These are phyloP conservation scores for Muscicapa striata DNA, from an alignment of 2,797 vertebrate genomes.

Conservation along the genomic window DNA sequence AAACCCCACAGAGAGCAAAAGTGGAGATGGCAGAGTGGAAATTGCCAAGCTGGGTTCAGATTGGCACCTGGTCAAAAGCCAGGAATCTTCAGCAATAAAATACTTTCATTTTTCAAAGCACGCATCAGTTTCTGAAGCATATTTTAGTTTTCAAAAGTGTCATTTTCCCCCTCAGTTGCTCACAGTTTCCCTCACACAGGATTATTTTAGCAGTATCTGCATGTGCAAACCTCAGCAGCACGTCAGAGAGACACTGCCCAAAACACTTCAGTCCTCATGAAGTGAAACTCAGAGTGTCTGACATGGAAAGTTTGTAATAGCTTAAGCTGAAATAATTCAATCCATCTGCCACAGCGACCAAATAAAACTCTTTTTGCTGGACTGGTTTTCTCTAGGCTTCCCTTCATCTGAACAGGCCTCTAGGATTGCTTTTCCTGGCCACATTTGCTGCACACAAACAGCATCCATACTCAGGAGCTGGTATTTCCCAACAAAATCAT, in stretches of 20 bases:
- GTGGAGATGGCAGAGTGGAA: neutral
- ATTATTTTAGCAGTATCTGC: slow-evolving; percentile 47
- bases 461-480: neutral
- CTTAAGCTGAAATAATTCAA: slow-evolving; percentile 38
- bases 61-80: neutral
- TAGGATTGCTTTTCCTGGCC: neutral
- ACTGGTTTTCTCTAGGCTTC: neutral
- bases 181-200: slow-evolving; percentile 40
- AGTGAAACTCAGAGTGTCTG: neutral
- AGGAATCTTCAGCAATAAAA: neutral
- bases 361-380: neutral
- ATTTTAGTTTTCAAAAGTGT: slow-evolving; percentile 17
- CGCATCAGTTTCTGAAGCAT: neutral
- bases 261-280: neutral
- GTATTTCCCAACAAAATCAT: neutral
- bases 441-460: neutral
- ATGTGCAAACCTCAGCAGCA: slow-evolving; percentile 11
- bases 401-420: neutral
- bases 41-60: neutral
- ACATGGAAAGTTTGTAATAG: slow-evolving; percentile 19
- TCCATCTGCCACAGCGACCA: neutral
- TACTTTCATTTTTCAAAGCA: neutral
- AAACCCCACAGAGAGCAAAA: neutral
- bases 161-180: slow-evolving; percentile 16
- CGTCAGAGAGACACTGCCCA: neutral